A percentile compares a stretch with the other conserved stretches of the same genome.
phyloP scores from a whole-genome alignment of 2,888 invertebrate species.

The Leptopilina myrica region DNA sequence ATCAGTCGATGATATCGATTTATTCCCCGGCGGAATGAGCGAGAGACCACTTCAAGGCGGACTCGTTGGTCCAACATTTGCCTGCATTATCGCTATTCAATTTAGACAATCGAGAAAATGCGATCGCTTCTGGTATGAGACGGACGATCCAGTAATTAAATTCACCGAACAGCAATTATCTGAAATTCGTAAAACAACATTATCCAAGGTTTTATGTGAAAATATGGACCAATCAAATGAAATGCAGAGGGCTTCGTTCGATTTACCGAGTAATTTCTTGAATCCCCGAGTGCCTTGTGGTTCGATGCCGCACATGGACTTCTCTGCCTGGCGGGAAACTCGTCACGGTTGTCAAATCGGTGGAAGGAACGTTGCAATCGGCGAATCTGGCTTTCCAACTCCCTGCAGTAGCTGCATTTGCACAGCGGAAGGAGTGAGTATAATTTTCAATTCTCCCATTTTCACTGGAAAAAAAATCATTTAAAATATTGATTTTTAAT shows the following conservation, averaged over 20 bases:
- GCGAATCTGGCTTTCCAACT: conserved; percentile 91
- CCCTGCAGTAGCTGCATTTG: conserved; percentile 95
- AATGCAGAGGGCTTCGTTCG: conserved; percentile 93
- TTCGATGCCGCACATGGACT: conserved; percentile 87
- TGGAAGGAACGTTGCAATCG: conserved; percentile 86
- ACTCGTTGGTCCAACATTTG: conserved; percentile 95
- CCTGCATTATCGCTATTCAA: conserved; percentile 95
- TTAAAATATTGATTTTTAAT: neutral
- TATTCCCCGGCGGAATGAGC: conserved; percentile 97
- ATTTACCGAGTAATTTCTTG: conserved; percentile 93
- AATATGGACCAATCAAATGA: conserved; percentile 91
- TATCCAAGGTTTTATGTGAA: conserved; percentile 92
- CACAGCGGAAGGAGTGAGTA: conserved; percentile 88
- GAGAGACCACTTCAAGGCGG: conserved; percentile 93
- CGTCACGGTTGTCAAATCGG: conserved; percentile 90
- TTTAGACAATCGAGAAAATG: conserved; percentile 94
- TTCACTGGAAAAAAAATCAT: too few relatives aligned
- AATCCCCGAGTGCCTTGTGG: conserved; percentile 92
- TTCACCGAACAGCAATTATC: conserved; percentile 92
- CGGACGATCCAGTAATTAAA: conserved; percentile 85
- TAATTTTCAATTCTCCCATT: neutral
- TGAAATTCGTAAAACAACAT: conserved; percentile 90
- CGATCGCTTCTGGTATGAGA: conserved; percentile 98
- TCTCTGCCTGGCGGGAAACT: conserved; percentile 90
- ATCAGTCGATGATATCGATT: conserved; percentile 95